Evolutionary conservation across 2,888 invertebrate species (phyloP).

Genomic region (Resseliella maxima): DNA sequence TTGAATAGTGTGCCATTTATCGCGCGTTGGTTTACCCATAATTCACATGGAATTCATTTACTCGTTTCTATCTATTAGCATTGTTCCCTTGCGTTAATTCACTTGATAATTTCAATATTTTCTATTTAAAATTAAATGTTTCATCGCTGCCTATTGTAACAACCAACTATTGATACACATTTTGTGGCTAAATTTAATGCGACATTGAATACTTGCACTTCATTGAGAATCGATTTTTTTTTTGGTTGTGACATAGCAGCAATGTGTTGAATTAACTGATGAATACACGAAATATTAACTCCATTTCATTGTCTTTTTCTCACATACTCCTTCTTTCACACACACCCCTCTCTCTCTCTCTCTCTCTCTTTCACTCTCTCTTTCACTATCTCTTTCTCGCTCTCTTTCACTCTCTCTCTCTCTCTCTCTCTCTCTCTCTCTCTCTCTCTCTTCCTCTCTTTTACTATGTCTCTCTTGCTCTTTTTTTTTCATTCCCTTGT

Average conservation of each 20-base stretch:
- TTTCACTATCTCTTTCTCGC: no score
- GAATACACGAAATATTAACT: neutral
- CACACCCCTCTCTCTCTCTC: neutral
- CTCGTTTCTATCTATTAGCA: neutral
- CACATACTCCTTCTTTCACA: no score
- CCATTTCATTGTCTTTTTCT: neutral
- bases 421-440: neutral
- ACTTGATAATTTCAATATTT: neutral
- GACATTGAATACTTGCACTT: neutral
- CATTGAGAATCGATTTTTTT: constrained; percentile 26
- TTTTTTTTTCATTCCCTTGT: no score
- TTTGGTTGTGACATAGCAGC: neutral
- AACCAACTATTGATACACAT: neutral
- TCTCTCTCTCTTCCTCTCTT: neutral
- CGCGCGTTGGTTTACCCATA: neutral
- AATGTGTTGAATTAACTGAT: neutral
- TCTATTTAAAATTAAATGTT: neutral
- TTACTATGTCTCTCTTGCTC: neutral
- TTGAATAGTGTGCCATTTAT: neutral
- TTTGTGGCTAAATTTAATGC: constrained; percentile 2
- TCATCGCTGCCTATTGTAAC: neutral
- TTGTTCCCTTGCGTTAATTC: neutral
- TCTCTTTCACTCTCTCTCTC: no score
- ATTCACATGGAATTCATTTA: neutral
- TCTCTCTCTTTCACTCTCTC: neutral